These are phyloP conservation scores for Metopolophium dirhodum DNA, from an alignment of 1,140 invertebrate genomes.

Conservation along the genomic window DNA sequence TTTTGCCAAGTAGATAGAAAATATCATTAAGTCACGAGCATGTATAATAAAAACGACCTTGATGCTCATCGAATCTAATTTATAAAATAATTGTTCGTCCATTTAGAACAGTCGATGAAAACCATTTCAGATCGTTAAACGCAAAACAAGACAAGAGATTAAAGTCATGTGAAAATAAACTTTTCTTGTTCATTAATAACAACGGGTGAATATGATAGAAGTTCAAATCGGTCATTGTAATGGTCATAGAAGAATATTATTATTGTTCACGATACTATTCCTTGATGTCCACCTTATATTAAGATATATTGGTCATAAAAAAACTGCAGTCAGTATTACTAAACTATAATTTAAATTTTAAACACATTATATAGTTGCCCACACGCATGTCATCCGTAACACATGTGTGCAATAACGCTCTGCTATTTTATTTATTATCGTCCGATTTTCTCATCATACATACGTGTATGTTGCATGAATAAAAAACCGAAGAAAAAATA, in stretches of 20 bases:
- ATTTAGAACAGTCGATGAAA: not conserved
- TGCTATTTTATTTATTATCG: too few species aligned
- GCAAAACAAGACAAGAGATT: too few species aligned
- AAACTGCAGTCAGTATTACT: too few species aligned
- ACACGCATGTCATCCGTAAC: not conserved
- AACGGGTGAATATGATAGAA: too few species aligned
- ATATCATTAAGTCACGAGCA: not conserved
- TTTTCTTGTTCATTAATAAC: too few species aligned
- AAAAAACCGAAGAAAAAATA: not conserved
- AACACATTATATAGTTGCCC: not conserved
- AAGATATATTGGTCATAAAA: too few species aligned
- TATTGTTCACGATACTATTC: too few species aligned
- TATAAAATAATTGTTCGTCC: not conserved
- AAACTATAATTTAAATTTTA: too few species aligned
- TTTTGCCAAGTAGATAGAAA: not conserved
- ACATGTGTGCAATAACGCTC: not conserved
- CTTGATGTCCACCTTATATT: too few species aligned
- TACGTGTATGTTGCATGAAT: not conserved
- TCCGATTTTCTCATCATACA: not conserved
- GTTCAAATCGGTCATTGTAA: too few species aligned
- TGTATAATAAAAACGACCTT: not conserved
- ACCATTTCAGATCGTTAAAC: not conserved
- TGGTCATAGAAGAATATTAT: too few species aligned
- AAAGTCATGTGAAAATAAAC: too few species aligned
- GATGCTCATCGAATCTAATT: not conserved